Evolutionary conservation across 2,113 vertebrate genomes (phyloP), one percentile per base, ranked within the genome.

Genomic region (Anoplopoma fimbria): DNA sequence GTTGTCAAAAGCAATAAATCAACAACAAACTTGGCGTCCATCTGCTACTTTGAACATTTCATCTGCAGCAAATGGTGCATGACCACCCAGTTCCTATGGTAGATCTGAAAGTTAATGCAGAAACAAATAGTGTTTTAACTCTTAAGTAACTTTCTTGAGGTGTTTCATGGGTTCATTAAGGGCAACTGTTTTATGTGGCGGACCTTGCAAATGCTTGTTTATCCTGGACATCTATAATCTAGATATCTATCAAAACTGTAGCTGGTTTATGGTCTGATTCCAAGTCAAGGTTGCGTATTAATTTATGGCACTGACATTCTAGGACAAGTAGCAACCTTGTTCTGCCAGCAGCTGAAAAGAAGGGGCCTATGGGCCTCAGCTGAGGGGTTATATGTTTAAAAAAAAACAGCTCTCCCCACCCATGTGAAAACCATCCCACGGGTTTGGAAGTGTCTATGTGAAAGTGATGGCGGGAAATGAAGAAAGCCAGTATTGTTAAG

Each of bases 401-500:
- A 83, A 91, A 84, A 84, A 65, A 13, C 23, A 68, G 19, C 27
- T 17, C 55, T 71, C 68, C 79, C 65, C 83, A 77, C 57, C 75
- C 73, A 75, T 79, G 74, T 83, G 73, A 80, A 89, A 84, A 79
- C 60, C 63, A 74, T 80, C 76, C 64, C 14, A 31, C n/a, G 58
- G 73, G 84, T 90, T 83, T 79, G 80, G 58, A 83, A 82, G 45
- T 64, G 86, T 83, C 85, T 69, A 21, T 67, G 69, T 63, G 47
- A 65, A 69, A 62, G 53, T 74, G 49, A 86, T 77, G 51, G 62
- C 15, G 31, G 25, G 79, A 71, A 69, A 76, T 61, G 40, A 83
- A 88, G 81, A 90, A 89, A 88, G 85, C 34, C 77, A 25, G 69
- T 67, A 88, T 82, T 90, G 86, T 90, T 81, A 47, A 51, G 63